phyloP scores from a whole-genome alignment of 1,140 invertebrate genomes.

The Zophobas atratus region DNA sequence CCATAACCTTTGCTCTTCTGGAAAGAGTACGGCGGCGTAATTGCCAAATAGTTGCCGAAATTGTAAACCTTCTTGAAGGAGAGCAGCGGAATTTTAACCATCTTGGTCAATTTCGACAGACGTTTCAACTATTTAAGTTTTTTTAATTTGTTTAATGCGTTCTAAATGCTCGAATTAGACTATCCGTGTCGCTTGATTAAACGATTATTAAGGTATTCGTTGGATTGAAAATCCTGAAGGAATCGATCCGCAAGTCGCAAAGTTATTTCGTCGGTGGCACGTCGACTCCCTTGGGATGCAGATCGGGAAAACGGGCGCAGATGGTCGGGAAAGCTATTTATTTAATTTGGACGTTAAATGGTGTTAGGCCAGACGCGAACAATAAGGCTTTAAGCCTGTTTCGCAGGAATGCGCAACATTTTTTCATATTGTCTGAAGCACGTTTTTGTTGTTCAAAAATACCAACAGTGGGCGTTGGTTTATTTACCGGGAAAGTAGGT shows the following conservation, averaged over 20 bases:
- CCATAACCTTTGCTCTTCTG: background rate
- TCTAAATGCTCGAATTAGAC: too few relatives aligned
- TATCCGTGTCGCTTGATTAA: background rate
- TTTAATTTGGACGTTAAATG: conserved; percentile 48
- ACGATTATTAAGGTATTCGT: background rate
- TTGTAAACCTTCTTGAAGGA: background rate
- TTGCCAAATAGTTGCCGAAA: background rate
- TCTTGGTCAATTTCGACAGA: background rate
- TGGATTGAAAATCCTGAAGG: background rate
- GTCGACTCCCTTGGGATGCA: conserved; percentile 34
- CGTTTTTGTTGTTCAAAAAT: too few relatives aligned
- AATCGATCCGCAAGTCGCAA: background rate
- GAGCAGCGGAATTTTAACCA: background rate
- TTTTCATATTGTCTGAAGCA: too few relatives aligned
- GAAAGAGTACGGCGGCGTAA: background rate
- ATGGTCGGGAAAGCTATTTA: conserved; percentile 44
- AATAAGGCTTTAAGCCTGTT: conserved; percentile 9
- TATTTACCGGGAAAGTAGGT: too few relatives aligned
- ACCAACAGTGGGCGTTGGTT: too few relatives aligned
- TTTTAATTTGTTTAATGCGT: too few relatives aligned
- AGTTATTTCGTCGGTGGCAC: conserved; percentile 14
- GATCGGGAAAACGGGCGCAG: conserved; percentile 46
- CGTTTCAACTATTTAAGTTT: too few relatives aligned
- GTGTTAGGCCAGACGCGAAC: conserved; percentile 37
- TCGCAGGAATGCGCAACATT: too few relatives aligned